Conservation (phyloP, 2,888 invertebrate species). For the Mythimna pallens region DNA sequence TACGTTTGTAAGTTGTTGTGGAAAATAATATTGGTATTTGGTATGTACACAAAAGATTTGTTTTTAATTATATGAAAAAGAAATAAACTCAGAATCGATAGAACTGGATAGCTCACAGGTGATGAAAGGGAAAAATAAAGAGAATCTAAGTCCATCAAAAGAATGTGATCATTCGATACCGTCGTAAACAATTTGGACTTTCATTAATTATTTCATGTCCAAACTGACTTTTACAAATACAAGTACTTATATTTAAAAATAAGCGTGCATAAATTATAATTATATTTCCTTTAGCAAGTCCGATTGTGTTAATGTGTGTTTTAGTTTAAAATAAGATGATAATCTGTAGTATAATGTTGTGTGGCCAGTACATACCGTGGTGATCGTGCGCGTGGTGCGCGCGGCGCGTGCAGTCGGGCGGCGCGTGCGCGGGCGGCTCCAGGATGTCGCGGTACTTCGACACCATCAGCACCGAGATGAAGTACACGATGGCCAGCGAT, state of each 20-base stretch:
- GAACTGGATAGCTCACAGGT: conserved; percentile 3
- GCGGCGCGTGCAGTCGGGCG: conserved; percentile 83
- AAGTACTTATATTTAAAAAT: conserved; percentile 39
- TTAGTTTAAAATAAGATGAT: conserved; percentile 6
- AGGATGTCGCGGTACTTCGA: conserved; percentile 99
- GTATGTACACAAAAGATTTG: conserved; percentile 42
- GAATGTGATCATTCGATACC: neutral
- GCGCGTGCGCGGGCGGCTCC: conserved; percentile 95
- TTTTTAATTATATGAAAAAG: neutral
- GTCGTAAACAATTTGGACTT: conserved; percentile 3
- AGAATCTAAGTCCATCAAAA: neutral
- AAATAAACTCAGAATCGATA: neutral
- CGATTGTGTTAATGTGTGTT: conserved; percentile 31
- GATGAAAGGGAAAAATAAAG: conserved; percentile 1
- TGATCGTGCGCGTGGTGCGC: conserved; percentile 85
- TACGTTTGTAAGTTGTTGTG: conserved; percentile 51
- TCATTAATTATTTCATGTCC: neutral
- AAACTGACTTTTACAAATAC: conserved; percentile 12
- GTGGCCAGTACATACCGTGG: conserved; percentile 78
- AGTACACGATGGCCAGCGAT: conserved; percentile 99
- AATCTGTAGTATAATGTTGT: neutral
- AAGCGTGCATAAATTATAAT: conserved; percentile 63
- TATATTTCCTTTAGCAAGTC: conserved; percentile 40
- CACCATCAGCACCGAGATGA: conserved; percentile 99
- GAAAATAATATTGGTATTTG: conserved; percentile 17